Percentiles rank a stretch among this genome's conserved stretches.
phyloP scores from a whole-genome alignment of 2,113 vertebrate species.

The Gulo gulo region DNA sequence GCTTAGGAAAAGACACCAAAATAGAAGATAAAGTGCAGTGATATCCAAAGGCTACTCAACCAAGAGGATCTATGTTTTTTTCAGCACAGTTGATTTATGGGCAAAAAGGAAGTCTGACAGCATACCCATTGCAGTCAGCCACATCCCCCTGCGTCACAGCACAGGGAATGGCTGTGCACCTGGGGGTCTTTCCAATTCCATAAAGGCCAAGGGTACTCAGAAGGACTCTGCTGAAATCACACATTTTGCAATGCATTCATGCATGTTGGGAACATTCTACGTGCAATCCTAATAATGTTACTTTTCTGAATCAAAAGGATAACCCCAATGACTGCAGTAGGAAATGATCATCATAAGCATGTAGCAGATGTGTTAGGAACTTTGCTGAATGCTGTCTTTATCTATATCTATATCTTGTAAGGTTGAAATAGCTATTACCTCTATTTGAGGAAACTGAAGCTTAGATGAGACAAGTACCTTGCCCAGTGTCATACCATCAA shows the following conservation, averaged over 20 bases:
- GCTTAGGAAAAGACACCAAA: constrained; percentile 6
- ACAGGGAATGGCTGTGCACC: not conserved
- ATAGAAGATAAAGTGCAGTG: constrained; percentile 37
- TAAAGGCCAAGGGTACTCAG: not conserved
- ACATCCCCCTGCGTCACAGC: not conserved
- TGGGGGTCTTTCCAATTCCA: not conserved
- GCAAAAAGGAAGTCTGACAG: not conserved
- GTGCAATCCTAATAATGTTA: not conserved
- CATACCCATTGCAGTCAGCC: not conserved
- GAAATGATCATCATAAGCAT: not conserved
- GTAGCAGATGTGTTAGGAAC: not conserved
- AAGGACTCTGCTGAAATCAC: constrained; percentile 23
- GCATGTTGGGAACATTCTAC: not conserved
- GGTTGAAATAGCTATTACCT: not conserved
- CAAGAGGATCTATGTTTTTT: constrained; percentile 33
- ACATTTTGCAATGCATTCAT: not conserved
- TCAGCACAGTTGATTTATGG: not conserved
- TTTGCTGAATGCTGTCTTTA: not conserved
- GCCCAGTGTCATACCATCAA: not conserved
- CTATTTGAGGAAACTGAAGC: not conserved
- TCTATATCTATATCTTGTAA: not conserved
- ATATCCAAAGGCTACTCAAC: constrained; percentile 53
- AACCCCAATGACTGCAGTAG: not conserved
- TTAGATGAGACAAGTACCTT: not conserved
- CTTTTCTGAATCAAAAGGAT: constrained; percentile 22